Percentiles rank a stretch among this genome's conserved stretches.
Conservation (phyloP, 2,888 invertebrate species). For the Andrena chrysosceles region DNA sequence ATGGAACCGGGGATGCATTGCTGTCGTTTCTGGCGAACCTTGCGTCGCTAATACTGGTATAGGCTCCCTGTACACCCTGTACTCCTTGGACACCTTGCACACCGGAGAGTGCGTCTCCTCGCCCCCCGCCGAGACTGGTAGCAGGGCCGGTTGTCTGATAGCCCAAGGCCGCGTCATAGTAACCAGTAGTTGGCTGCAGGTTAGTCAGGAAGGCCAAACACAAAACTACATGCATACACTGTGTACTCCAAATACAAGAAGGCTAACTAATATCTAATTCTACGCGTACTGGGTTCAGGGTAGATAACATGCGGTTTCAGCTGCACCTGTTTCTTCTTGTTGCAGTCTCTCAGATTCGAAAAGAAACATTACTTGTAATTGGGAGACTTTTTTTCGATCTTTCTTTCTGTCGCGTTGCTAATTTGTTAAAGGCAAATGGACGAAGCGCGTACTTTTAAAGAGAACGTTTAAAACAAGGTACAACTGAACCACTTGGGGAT, state of each 20-base stretch:
- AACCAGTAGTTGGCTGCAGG: conserved; percentile 86
- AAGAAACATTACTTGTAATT: neutral
- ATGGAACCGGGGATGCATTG: conserved; percentile 92
- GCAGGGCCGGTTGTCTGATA: conserved; percentile 88
- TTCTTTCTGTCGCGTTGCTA: neutral
- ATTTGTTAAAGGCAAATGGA: neutral
- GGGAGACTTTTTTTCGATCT: neutral
- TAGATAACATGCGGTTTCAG: conserved; percentile 57
- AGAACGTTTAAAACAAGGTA: conserved; percentile 41
- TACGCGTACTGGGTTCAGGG: conserved; percentile 70
- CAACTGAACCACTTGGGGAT: conserved; percentile 58
- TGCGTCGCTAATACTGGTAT: conserved; percentile 90
- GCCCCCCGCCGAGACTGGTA: conserved; percentile 89
- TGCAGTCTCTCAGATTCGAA: neutral
- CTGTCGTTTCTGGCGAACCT: conserved; percentile 91
- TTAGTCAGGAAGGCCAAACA: conserved; percentile 84
- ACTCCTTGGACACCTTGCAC: conserved; percentile 85
- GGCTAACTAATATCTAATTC: conserved; percentile 80
- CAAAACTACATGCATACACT: conserved; percentile 85
- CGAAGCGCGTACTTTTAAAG: neutral
- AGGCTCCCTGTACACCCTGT: conserved; percentile 85
- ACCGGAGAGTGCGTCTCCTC: conserved; percentile 88
- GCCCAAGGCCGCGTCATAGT: conserved; percentile 89
- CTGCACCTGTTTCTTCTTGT: conserved; percentile 41
- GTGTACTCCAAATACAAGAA: conserved; percentile 84